Base-by-base conservation (phyloP, 2,888 invertebrate genomes). In the Piscicola geometra region DNA sequence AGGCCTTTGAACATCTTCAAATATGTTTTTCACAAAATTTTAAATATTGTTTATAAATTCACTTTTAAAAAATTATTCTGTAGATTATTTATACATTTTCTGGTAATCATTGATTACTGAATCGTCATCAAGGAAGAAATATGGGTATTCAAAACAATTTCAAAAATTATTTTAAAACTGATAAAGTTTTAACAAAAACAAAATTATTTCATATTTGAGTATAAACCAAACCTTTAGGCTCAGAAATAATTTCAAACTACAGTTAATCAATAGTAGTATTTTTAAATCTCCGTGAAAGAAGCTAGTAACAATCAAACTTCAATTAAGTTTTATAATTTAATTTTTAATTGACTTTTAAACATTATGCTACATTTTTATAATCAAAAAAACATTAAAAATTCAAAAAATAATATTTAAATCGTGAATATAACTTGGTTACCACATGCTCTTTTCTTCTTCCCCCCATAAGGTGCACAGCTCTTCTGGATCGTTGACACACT, bases 91-190 rank as follows among this genome's bases (percentile, higher is more conserved):
- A 18, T 18, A 5, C 5, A 56, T 3, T 56, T 56, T 3, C 25
- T 18, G n/a, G 3, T 5, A 56, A 56, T 56, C 25, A 56, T 5
- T 56, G n/a, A 56, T 56, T 56, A 56, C 15, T 56, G 60, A 56
- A 56, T 56, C 60, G 60, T 56, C 60, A 56, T 56, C 60, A 56
- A 56, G 60, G 60, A 56, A 56, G 60, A 56, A 56, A 15, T 15
- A 56, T 56, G 60, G n/a, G n/a, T 18, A 25, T 56, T 56, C n/a
- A n/a, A 56, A 56, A 56, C 25, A 18, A 18, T 5, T 56, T 56
- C n/a, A n/a, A 56, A 56, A 56, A 3, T 15, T 25, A 18, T 56
- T 25, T 56, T 56, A 15, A 3, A 56, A 18, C 5, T 25, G 3
- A 15, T 25, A 25, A 3, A 5, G 25, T 56, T 56, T 5, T 18